A percentile compares a stretch with the other conserved stretches of the same genome.
phyloP scores from a whole-genome alignment of 2,888 invertebrate genomes.

The Sesia apiformis region DNA sequence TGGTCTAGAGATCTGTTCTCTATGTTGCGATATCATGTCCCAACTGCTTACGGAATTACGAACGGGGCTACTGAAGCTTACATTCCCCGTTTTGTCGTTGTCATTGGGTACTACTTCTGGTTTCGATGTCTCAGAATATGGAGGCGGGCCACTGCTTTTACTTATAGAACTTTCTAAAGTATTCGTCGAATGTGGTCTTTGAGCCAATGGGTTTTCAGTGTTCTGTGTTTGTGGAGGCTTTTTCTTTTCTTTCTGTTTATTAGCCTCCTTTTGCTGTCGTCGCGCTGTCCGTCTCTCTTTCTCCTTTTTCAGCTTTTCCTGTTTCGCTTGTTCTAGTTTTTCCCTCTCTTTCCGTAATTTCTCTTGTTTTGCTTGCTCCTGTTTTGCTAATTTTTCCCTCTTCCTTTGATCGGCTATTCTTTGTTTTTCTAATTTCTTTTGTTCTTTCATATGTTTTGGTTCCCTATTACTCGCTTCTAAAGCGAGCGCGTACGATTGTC shows the following conservation, averaged over 20 bases:
- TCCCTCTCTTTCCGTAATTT: conserved; percentile 28
- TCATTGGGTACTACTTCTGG: conserved; percentile 19
- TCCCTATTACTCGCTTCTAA: conserved; percentile 9
- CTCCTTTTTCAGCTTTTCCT: conserved; percentile 16
- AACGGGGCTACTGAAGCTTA: conserved; percentile 38
- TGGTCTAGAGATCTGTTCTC: conserved; percentile 47
- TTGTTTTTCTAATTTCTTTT: conserved; percentile 42
- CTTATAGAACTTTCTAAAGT: conserved; percentile 61
- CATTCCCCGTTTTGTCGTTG: conserved; percentile 35
- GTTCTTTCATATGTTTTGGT: conserved; percentile 27
- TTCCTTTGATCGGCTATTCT: conserved; percentile 29
- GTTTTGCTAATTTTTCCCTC: conserved; percentile 24
- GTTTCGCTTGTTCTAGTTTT: conserved; percentile 16
- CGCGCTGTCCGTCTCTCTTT: conserved; percentile 8
- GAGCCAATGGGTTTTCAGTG: conserved; percentile 5
- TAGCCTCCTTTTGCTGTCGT: conserved; percentile 10
- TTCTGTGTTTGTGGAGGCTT: conserved; percentile 2
- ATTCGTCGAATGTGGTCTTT: conserved; percentile 25
- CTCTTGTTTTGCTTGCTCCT: conserved; percentile 33
- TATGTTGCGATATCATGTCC: conserved; percentile 70
- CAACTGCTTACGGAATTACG: conserved; percentile 44
- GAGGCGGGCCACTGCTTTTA: conserved; percentile 51
- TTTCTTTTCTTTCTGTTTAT: conserved; percentile 6
- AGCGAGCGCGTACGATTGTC: neutral
- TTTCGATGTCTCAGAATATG: conserved; percentile 30